phyloP scores from a whole-genome alignment of 2,888 invertebrate genomes.

The Junonia oenone region DNA sequence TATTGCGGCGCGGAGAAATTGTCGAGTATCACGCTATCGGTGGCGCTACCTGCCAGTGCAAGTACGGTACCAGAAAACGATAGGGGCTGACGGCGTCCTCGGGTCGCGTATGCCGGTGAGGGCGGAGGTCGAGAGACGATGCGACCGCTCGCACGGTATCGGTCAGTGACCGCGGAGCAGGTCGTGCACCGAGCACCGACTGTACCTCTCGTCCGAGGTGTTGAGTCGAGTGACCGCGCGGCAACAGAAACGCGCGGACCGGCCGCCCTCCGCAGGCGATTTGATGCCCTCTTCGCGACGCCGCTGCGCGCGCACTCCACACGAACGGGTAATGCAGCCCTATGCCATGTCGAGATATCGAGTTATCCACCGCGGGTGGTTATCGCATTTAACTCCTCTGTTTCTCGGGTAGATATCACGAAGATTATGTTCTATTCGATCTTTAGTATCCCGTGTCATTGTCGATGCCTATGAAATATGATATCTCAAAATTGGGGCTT shows the following conservation, averaged over 20 bases:
- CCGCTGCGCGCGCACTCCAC: constrained; percentile 70
- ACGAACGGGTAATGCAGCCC: constrained; percentile 70
- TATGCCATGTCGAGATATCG: constrained; percentile 72
- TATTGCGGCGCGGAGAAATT: constrained; percentile 57
- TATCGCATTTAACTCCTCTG: constrained; percentile 59
- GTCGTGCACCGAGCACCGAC: constrained; percentile 44
- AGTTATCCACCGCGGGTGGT: constrained; percentile 60
- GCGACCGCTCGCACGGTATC: constrained; percentile 43
- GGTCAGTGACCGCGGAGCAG: constrained; percentile 65
- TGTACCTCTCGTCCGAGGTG: constrained; percentile 55
- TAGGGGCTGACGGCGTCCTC: constrained; percentile 26
- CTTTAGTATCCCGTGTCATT: background rate
- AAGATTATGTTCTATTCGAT: background rate
- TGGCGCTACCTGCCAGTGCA: constrained; percentile 51
- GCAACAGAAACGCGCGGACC: constrained; percentile 57
- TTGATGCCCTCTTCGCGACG: constrained; percentile 74
- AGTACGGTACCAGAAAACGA: constrained; percentile 26
- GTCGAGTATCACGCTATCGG: constrained; percentile 62
- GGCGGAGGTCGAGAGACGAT: constrained; percentile 37
- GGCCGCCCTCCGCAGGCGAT: constrained; percentile 73
- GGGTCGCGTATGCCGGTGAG: constrained; percentile 35
- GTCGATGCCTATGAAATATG: constrained; percentile 4
- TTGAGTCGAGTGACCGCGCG: constrained; percentile 52
- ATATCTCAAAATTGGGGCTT: background rate
- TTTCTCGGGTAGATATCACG: constrained; percentile 38